Conservation (phyloP, 2,888 invertebrate genomes). For the Resseliella maxima region DNA sequence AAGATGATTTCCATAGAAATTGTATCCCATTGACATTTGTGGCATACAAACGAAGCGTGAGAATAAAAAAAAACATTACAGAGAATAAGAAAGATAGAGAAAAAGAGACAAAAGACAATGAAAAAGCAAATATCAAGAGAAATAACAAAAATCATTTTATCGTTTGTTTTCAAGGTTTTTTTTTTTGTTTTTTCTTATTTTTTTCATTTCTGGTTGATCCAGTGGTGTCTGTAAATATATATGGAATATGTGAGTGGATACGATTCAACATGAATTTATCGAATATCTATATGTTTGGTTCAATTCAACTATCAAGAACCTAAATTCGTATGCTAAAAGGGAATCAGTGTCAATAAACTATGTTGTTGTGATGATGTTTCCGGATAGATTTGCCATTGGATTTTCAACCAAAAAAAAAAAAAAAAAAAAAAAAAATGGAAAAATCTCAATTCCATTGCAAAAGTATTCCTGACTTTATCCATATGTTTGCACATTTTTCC, state of each 20-base stretch:
- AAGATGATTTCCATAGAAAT: conserved; percentile 1
- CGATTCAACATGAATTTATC: conserved; percentile 43
- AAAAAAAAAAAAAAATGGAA: not conserved
- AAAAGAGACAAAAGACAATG: not conserved
- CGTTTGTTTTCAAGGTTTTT: not conserved
- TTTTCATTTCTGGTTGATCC: not conserved
- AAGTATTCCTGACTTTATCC: not conserved
- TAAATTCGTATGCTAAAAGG: not conserved
- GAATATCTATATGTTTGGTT: not conserved
- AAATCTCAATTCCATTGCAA: not conserved
- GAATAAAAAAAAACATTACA: not conserved
- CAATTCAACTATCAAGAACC: not conserved
- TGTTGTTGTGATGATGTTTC: not conserved
- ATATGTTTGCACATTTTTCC: not conserved
- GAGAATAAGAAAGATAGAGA: not conserved
- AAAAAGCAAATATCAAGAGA: conserved; percentile 14
- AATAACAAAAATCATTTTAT: conserved; percentile 25
- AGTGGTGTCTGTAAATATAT: not conserved
- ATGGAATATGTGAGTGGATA: not conserved
- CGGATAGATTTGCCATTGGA: not conserved
- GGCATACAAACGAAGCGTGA: conserved; percentile 2
- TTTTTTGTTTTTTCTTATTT: not conserved
- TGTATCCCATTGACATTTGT: conserved; percentile 17
- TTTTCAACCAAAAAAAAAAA: not conserved
- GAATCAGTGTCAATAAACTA: conserved; percentile 33